Evolutionary conservation across 2,888 invertebrate species (phyloP).

Genomic region (Spilarctia lutea): DNA sequence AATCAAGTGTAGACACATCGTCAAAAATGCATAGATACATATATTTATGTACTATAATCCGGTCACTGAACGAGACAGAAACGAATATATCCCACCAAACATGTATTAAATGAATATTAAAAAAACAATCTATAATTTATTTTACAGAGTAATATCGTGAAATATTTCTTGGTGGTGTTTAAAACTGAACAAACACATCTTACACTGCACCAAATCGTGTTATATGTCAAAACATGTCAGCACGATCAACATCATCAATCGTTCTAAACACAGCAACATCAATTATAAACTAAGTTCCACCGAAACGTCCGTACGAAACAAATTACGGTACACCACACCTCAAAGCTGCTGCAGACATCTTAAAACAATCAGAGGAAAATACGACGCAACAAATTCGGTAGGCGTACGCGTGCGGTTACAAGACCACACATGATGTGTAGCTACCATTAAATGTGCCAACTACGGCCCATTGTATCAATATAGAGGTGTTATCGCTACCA

Average conservation of each 20-base stretch:
- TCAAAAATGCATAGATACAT: no score
- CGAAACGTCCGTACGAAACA: conserved; percentile 23
- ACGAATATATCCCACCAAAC: neutral
- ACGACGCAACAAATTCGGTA: conserved; percentile 32
- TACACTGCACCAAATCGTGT: neutral
- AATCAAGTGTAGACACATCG: no score
- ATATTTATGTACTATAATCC: no score
- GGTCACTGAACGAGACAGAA: no score
- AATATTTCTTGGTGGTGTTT: neutral
- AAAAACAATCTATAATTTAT: neutral
- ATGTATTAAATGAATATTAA: neutral
- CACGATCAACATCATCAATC: conserved; percentile 23
- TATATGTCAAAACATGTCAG: conserved; percentile 17
- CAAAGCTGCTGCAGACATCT: conserved; percentile 28
- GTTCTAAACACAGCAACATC: conserved; percentile 25
- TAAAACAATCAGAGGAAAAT: conserved; percentile 40
- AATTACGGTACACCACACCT: conserved; percentile 24
- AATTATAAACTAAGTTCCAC: conserved; percentile 26
- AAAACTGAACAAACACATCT: conserved; percentile 3
- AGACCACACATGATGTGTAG: conserved; percentile 43
- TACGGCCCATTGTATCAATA: conserved; percentile 34
- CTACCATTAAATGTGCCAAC: conserved; percentile 44
- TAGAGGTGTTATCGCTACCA: conserved; percentile 46
- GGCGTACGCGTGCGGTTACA: conserved; percentile 20
- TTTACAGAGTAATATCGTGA: neutral